Evolutionary conservation across 1,140 invertebrate genomes (phyloP).

Genomic region (Radopholus similis): DNA sequence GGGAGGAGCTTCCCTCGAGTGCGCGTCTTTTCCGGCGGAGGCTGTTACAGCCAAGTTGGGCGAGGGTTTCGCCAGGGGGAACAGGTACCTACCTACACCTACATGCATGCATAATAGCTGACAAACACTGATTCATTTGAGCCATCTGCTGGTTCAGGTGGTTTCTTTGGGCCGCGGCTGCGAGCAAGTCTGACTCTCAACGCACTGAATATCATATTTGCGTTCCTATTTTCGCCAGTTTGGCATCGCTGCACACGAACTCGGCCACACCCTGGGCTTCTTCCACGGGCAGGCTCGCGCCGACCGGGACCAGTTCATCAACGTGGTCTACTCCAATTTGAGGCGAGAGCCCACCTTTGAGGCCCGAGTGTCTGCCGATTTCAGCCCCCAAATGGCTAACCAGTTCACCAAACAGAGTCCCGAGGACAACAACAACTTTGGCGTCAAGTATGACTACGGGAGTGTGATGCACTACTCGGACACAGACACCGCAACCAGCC

Average conservation of each 20-base stretch:
- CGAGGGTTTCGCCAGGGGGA: conserved; percentile 18
- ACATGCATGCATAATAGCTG: conserved; percentile 8
- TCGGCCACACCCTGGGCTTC: conserved; percentile 27
- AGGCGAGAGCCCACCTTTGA: not conserved
- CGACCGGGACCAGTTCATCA: conserved; percentile 20
- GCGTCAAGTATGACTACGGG: conserved; percentile 36
- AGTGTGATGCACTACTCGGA: conserved; percentile 38
- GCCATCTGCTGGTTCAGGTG: not conserved
- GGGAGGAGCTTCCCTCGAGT: conserved; percentile 13
- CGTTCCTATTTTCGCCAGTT: conserved; percentile 13
- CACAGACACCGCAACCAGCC: conserved; percentile 16
- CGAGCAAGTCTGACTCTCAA: conserved; percentile 1
- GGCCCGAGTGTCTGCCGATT: no score
- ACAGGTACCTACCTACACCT: conserved; percentile 10
- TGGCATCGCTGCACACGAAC: conserved; percentile 25
- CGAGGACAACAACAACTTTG: conserved; percentile 34
- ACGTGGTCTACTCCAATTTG: conserved; percentile 31
- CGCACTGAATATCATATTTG: not conserved
- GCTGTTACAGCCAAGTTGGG: conserved; percentile 36
- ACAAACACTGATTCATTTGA: not conserved
- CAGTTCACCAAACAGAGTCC: conserved; percentile 33
- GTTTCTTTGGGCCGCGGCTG: conserved; percentile 22
- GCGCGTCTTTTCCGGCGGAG: conserved; percentile 20
- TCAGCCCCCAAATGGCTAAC: conserved; percentile 29
- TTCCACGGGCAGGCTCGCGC: conserved; percentile 21